Conservation (phyloP, 2,113 vertebrate genomes). For the Erythrocercus mccallii region DNA sequence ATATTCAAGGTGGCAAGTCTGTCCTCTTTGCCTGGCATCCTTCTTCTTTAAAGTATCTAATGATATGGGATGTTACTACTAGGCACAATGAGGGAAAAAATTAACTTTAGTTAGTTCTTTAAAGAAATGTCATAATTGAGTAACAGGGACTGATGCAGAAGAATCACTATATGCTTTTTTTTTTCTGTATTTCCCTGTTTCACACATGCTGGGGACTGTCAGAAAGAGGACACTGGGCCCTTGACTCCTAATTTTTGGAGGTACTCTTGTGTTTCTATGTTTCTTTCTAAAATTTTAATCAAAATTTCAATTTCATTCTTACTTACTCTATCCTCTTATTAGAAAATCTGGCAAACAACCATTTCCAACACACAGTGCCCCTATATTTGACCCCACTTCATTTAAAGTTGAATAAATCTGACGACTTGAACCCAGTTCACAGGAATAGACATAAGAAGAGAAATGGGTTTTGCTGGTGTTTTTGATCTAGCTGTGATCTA, state of each 20-base stretch:
- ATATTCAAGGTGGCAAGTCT: neutral
- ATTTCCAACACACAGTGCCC: neutral
- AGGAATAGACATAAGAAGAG: neutral
- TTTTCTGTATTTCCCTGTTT: neutral
- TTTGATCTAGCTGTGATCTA: neutral
- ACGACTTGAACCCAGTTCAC: neutral
- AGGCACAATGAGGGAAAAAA: neutral
- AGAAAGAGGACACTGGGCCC: neutral
- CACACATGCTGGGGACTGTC: fast-evolving
- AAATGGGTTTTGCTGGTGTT: neutral
- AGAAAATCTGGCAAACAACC: neutral
- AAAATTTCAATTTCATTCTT: neutral
- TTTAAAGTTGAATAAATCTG: neutral
- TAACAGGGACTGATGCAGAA: neutral
- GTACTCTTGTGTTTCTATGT: neutral
- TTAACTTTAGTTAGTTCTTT: neutral
- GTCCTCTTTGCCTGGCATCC: neutral
- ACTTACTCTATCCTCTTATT: neutral
- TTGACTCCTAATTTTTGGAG: neutral
- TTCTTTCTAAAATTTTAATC: neutral
- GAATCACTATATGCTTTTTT: neutral
- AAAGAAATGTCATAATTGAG: neutral
- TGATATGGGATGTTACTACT: neutral
- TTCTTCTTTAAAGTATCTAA: neutral
- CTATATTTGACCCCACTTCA: neutral